Percentiles rank a stretch among this genome's conserved stretches.
phyloP scores from a whole-genome alignment of 2,888 invertebrate genomes.

The Hermaeophaga mercurialis region DNA sequence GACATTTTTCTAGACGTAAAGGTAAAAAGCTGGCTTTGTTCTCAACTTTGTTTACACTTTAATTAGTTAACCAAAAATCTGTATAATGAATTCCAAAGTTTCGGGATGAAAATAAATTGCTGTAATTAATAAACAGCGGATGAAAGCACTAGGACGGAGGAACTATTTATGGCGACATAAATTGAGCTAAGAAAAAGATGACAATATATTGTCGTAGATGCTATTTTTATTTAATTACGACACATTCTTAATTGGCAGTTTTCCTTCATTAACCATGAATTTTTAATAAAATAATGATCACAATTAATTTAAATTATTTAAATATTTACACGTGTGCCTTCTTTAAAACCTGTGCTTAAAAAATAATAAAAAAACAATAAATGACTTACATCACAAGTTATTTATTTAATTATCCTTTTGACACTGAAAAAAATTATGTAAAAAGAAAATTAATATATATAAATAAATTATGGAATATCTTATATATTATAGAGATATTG shows the following conservation, averaged over 20 bases:
- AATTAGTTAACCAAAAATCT: slow-evolving; percentile 25
- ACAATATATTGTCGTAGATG: slow-evolving; percentile 12
- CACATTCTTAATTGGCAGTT: neutral
- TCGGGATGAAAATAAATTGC: slow-evolving; percentile 22
- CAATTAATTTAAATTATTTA: no score
- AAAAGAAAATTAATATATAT: no score
- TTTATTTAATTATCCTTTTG: no score
- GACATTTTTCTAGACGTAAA: slow-evolving; percentile 9
- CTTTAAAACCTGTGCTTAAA: no score
- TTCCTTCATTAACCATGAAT: neutral
- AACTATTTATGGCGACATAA: slow-evolving; percentile 28
- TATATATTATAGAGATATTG: no score
- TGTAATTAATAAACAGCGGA: slow-evolving; percentile 28
- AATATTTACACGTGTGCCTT: no score
- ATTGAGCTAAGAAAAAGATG: slow-evolving; percentile 23
- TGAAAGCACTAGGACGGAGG: slow-evolving; percentile 20
- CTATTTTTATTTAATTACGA: slow-evolving; percentile 4
- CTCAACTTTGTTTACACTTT: slow-evolving; percentile 45
- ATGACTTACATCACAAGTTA: no score
- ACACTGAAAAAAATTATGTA: no score
- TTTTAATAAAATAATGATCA: neutral
- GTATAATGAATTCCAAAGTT: slow-evolving; percentile 29
- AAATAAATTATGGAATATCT: no score
- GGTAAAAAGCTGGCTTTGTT: slow-evolving; percentile 18
- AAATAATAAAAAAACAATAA: no score